Conservation (phyloP, 2,888 invertebrate species). For the Lamellibrachia satsuma region DNA sequence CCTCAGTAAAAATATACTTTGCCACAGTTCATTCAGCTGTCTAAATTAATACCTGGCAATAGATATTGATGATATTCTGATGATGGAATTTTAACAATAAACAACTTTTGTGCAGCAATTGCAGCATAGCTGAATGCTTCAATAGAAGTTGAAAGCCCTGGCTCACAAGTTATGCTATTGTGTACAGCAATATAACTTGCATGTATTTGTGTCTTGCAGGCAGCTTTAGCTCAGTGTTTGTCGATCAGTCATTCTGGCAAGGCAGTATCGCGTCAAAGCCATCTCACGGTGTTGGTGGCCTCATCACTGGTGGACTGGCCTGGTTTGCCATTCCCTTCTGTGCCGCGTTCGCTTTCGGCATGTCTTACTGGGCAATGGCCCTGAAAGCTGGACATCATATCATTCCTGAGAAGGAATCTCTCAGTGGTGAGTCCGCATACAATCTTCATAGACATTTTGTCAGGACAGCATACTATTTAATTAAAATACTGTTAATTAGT, state of each 20-base stretch:
- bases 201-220: conserved; percentile 31
- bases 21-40: no score
- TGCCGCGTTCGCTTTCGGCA: conserved; percentile 37
- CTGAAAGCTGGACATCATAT: conserved; percentile 26
- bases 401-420: conserved; percentile 22
- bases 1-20: background rate
- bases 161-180: background rate
- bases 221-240: conserved; percentile 40
- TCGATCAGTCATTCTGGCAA: conserved; percentile 45
- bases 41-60: no score
- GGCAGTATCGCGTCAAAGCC: conserved; percentile 40
- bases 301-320: conserved; percentile 38
- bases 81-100: no score
- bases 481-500: background rate
- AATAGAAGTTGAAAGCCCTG: no score
- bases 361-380: conserved; percentile 38
- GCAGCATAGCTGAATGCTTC: no score
- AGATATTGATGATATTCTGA: no score
- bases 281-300: conserved; percentile 40
- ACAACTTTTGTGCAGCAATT: no score
- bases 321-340: conserved; percentile 42
- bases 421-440: conserved; percentile 26
- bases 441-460: background rate
- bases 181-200: background rate
- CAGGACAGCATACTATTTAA: background rate